phyloP scores from a whole-genome alignment of 1,140 invertebrate species.

The Nasonia longicornis region DNA sequence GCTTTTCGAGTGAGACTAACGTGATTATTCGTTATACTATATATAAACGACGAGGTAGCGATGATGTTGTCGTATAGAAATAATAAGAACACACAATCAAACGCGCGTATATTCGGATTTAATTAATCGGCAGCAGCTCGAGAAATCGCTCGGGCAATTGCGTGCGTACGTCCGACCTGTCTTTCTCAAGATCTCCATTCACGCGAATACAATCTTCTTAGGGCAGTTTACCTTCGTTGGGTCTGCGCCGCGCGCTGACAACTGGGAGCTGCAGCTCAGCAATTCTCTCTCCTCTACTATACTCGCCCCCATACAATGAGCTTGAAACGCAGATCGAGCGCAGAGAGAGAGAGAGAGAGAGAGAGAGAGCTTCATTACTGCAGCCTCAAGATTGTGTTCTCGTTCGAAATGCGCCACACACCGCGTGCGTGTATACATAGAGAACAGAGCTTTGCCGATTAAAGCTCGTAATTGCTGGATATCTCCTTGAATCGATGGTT shows the following conservation, averaged over 20 bases:
- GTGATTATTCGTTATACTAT: not conserved
- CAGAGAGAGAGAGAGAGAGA: not conserved
- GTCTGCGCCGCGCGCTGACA: not conserved
- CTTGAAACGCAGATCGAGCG: not conserved
- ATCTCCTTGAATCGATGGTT: not conserved
- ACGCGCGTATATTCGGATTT: too few relatives aligned
- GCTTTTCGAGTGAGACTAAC: not conserved
- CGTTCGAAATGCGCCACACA: not conserved
- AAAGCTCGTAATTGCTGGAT: not conserved
- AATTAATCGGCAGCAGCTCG: too few relatives aligned
- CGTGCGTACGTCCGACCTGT: not conserved
- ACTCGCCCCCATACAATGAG: constrained; percentile 1
- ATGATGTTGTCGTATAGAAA: not conserved
- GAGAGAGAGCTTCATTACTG: constrained; percentile 13
- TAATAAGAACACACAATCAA: not conserved
- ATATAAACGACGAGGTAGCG: not conserved
- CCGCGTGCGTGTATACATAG: too few relatives aligned
- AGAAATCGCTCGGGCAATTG: too few relatives aligned
- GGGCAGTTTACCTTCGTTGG: constrained; percentile 24
- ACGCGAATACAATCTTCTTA: constrained; percentile 42
- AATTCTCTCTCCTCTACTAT: not conserved
- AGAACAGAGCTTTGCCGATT: not conserved
- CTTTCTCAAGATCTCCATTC: not conserved
- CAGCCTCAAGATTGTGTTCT: not conserved
- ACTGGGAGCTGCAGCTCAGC: not conserved